Base-by-base conservation (phyloP, 2,113 vertebrate genomes). In the Speoplatyrhinus poulsoni region DNA sequence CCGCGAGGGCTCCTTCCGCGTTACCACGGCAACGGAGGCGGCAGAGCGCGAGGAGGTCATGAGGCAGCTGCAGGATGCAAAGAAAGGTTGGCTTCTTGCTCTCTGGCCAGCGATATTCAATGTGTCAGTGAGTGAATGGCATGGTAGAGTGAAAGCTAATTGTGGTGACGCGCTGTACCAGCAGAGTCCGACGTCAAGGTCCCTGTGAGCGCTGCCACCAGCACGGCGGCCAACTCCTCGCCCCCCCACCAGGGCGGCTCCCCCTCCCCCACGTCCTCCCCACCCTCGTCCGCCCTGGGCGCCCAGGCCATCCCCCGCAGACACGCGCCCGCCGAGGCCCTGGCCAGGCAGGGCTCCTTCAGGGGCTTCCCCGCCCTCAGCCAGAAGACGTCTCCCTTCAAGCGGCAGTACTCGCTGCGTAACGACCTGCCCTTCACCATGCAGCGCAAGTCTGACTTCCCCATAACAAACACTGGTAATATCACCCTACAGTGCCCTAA, bases 381-480 rank as follows among this genome's bases (percentile, higher is more conserved):
- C 85, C 96, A 98, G 90, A 99, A 98, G 91, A 98, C 96, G 36
- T 99, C 98, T 59, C 98, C 98, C 73, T 99, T 99, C 88, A 99
- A 99, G 76, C 93, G 98, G 9, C 96, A 98, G 67, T 84, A 97
- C 59, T 99, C 98, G 0, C 91, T 99, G 76, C 93, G 98, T 82
- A 98, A 98, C 47, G 98, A 99, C 79, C 90, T 99, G 82, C 97
- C 98, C 72, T 99, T 97, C 88, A 98, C 93, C 36, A 91, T 96
- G 93, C 97, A 98, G 90, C 95, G 97, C 90, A 98, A 98, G 90
- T 96, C 95, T 0, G 96, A 98, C 90, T 99, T 98, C 87, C 96
- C 96, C 65, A 94, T 95, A 32, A 95, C 93, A 86, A 96, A 97
- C 61, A 85, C 95, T 75, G 98, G 98, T 98, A 90, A 92, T 83